These are phyloP conservation scores for Epizoanthus scotinus DNA, from an alignment of 92 coral and sea anemone genomes.

Conservation along the genomic window DNA sequence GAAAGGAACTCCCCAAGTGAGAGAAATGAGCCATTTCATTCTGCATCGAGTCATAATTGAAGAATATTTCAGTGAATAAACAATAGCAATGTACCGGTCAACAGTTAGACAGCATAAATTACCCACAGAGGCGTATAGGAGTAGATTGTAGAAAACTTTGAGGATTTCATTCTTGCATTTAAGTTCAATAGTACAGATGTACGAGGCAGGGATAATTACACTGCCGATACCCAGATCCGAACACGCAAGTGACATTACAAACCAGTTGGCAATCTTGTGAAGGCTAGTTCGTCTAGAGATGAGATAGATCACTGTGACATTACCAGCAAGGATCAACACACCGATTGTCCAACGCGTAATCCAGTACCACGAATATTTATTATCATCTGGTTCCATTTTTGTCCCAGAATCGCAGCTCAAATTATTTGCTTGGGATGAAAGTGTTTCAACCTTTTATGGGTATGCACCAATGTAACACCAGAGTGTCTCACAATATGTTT, in stretches of 20 bases:
- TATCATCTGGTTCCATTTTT: neutral
- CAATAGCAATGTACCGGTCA: slow-evolving; percentile 5
- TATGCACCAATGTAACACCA: too few relatives aligned
- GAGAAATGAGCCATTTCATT: neutral
- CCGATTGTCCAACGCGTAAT: neutral
- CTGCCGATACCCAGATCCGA: slow-evolving; percentile 16
- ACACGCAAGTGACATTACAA: slow-evolving; percentile 1
- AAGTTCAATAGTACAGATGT: slow-evolving; percentile 3
- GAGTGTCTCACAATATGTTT: too few relatives aligned
- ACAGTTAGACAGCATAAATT: slow-evolving; percentile 13
- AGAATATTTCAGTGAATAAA: slow-evolving; percentile 15
- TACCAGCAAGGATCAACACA: neutral
- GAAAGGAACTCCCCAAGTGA: neutral
- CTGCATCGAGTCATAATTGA: slow-evolving; percentile 4
- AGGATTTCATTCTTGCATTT: slow-evolving; percentile 4
- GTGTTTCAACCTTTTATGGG: too few relatives aligned
- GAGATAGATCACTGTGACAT: slow-evolving; percentile 11
- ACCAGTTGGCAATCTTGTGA: slow-evolving; percentile 8
- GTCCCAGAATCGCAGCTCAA: neutral
- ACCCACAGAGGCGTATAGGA: slow-evolving; percentile 5
- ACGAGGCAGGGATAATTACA: neutral
- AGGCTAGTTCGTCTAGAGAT: neutral
- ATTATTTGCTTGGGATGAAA: too few relatives aligned
- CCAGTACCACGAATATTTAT: slow-evolving; percentile 10
- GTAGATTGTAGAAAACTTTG: neutral